A percentile compares a stretch with the other conserved stretches of the same genome.
phyloP scores from a whole-genome alignment of 2,797 vertebrate species.

The Sebastes nivosus region DNA sequence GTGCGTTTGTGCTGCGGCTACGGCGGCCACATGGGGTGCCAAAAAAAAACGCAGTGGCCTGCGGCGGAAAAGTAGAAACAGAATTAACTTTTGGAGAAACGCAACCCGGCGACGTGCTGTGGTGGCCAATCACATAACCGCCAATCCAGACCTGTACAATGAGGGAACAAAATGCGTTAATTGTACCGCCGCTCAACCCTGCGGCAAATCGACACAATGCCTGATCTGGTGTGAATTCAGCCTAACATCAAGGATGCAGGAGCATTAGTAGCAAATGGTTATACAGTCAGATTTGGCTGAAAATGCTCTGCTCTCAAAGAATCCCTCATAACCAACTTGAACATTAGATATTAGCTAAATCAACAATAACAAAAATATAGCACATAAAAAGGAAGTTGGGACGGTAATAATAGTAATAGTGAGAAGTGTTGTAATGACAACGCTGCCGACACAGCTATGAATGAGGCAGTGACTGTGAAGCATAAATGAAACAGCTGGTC shows the following conservation, averaged over 20 bases:
- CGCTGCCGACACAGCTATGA: neutral
- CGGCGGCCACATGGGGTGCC: accelerated
- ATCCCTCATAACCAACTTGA: neutral
- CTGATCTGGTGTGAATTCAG: neutral
- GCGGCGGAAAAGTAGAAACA: no score
- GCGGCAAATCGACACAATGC: no score
- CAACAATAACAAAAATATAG: neutral
- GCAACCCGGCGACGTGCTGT: no score
- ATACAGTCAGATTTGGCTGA: no score
- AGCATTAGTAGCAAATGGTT: neutral
- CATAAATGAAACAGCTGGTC: neutral
- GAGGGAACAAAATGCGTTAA: no score
- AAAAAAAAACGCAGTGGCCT: no score
- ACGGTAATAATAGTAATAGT: neutral
- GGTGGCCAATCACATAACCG: no score
- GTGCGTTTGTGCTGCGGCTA: no score
- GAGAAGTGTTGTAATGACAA: neutral
- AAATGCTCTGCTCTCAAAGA: neutral
- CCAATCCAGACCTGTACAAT: no score
- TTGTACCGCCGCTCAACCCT: no score
- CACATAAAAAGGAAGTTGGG: neutral
- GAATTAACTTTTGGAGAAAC: no score
- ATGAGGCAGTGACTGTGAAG: neutral
- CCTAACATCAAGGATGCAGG: neutral
- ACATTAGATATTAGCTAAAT: neutral